phyloP scores from a whole-genome alignment of 2,888 invertebrate species.

The Anthophora plumipes region DNA sequence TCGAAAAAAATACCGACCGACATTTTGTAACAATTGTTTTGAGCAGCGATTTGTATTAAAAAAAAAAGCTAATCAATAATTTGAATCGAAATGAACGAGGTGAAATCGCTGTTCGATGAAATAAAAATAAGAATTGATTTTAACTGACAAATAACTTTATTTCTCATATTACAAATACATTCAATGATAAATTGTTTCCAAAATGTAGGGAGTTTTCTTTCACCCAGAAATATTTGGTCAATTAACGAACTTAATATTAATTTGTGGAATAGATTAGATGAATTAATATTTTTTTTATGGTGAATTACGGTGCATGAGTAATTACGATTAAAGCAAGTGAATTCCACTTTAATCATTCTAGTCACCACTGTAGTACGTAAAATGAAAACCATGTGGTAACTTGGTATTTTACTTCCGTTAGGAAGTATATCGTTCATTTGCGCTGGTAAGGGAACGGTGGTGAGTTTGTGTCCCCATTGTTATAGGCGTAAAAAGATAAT shows the following conservation, averaged over 20 bases:
- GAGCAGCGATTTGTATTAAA: background rate
- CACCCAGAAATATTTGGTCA: background rate
- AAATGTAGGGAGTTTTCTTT: background rate
- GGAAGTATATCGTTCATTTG: background rate
- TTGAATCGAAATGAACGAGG: too few species aligned
- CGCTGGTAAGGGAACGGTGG: fast-evolving
- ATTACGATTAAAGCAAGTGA: background rate
- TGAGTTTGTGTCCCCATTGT: background rate
- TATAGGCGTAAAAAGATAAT: background rate
- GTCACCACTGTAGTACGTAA: background rate
- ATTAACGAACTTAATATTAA: background rate
- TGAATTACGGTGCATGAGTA: background rate
- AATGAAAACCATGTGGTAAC: constrained; percentile 9
- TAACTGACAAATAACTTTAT: background rate
- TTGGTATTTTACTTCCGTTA: background rate
- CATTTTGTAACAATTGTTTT: background rate
- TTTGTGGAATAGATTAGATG: background rate
- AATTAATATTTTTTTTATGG: background rate
- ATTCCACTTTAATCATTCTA: background rate
- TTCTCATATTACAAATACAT: background rate
- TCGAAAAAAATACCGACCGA: background rate
- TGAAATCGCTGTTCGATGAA: too few species aligned
- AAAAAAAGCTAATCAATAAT: background rate
- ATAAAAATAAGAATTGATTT: background rate
- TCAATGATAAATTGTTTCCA: background rate